Conservation (phyloP, 2,113 vertebrate genomes). For the Coracopsis vasa region DNA sequence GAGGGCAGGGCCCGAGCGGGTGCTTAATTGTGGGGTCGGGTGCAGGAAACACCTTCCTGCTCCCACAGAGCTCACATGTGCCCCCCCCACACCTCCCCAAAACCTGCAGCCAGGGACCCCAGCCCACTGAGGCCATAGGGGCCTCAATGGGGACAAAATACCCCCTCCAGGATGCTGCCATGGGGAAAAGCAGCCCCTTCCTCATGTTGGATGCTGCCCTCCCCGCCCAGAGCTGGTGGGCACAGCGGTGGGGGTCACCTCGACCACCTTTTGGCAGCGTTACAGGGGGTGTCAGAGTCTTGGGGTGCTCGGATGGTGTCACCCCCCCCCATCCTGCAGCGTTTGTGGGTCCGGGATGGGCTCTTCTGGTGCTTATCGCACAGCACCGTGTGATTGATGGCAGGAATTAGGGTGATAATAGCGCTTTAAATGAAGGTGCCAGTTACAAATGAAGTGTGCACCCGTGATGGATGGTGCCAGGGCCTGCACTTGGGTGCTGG, state of each 20-base stretch:
- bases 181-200: background rate
- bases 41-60: background rate
- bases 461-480: slow-evolving; percentile 4
- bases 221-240: background rate
- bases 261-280: background rate
- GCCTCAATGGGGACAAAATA: no score
- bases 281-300: background rate
- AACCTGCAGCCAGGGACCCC: background rate
- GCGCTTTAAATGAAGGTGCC: slow-evolving; percentile 45
- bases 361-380: background rate
- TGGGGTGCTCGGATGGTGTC: accelerated
- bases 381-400: background rate
- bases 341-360: background rate
- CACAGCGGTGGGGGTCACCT: background rate
- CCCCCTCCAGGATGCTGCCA: background rate
- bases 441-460: background rate
- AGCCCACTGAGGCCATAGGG: background rate
- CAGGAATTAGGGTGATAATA: slow-evolving; percentile 19
- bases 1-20: background rate
- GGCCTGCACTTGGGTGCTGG: background rate
- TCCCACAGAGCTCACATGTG: accelerated
- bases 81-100: accelerated
- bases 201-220: background rate
- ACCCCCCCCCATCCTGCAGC: accelerated
- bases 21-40: background rate